Percentiles rank a stretch among this genome's conserved stretches.
Conservation (phyloP, 2,888 invertebrate species). For the Lagria hirta region DNA sequence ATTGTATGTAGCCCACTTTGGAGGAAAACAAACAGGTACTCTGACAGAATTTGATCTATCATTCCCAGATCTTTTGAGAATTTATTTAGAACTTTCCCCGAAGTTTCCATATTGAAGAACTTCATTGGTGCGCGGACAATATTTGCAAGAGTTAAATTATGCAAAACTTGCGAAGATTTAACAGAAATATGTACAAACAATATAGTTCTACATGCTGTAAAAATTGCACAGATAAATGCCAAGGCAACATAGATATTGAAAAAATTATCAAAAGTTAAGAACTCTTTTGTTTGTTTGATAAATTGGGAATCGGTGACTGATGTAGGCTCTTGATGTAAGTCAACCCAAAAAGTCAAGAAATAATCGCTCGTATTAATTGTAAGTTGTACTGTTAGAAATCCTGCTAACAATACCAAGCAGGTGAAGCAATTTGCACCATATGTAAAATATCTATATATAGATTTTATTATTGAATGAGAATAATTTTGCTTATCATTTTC, state of each 20-base stretch:
- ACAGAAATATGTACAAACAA: conserved; percentile 58
- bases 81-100: conserved; percentile 63
- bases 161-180: conserved; percentile 57
- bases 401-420: too few species aligned
- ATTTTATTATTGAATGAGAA: neutral
- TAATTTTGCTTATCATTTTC: conserved; percentile 37
- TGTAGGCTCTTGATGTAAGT: conserved; percentile 39
- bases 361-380: conserved; percentile 75
- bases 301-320: too few species aligned
- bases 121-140: conserved; percentile 62
- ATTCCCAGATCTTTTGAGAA: conserved; percentile 68
- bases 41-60: conserved; percentile 56
- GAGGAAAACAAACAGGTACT: too few species aligned
- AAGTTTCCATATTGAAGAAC: conserved; percentile 69
- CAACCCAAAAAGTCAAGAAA: conserved; percentile 71
- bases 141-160: conserved; percentile 54
- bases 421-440: too few species aligned
- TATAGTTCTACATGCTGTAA: conserved; percentile 53
- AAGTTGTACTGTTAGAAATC: too few species aligned
- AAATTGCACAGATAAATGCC: conserved; percentile 45
- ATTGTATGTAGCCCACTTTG: too few species aligned
- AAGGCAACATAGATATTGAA: conserved; percentile 49
- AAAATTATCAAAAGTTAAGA: conserved; percentile 39
- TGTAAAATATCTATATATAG: too few species aligned
- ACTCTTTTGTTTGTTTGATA: too few species aligned